Evolutionary conservation across 2,797 vertebrate species (phyloP).

Genomic region (Buphagus erythrorhynchus): DNA sequence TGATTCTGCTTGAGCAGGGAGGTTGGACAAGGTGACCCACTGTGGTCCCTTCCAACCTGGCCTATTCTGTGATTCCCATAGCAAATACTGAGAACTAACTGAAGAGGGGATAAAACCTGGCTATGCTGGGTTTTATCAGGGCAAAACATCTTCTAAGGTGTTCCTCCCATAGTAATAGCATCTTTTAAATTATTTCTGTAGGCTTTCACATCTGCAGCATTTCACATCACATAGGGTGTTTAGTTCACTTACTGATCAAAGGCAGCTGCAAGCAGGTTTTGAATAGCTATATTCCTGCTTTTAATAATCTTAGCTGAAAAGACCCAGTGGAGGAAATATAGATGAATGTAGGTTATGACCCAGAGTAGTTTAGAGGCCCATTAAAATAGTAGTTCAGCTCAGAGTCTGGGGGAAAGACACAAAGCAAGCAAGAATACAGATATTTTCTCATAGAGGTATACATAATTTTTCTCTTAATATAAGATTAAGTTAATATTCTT

Average conservation of each 20-base stretch:
- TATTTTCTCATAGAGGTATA: not conserved
- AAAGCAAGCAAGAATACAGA: not conserved
- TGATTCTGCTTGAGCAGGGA: not conserved
- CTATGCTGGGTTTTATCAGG: fast-evolving
- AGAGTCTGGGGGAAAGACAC: not conserved
- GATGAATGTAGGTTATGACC: not conserved
- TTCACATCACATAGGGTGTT: not conserved
- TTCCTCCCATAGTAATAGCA: fast-evolving
- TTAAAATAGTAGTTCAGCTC: not conserved
- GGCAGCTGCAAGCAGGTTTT: not conserved
- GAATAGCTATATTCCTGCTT: not conserved
- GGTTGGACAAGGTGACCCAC: not conserved
- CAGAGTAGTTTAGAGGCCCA: not conserved
- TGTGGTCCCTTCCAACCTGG: not conserved
- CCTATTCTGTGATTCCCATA: not conserved
- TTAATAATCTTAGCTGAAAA: not conserved
- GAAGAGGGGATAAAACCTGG: not conserved
- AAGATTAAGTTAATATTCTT: not conserved
- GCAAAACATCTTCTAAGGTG: not conserved
- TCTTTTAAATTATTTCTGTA: not conserved
- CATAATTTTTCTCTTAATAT: fast-evolving
- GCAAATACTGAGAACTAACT: not conserved
- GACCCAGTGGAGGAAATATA: not conserved
- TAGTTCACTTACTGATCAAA: not conserved
- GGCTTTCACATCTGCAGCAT: not conserved